Evolutionary conservation across 2,113 vertebrate genomes (phyloP), one percentile per base, ranked within the genome.

Genomic region (Bufo bufo): DNA sequence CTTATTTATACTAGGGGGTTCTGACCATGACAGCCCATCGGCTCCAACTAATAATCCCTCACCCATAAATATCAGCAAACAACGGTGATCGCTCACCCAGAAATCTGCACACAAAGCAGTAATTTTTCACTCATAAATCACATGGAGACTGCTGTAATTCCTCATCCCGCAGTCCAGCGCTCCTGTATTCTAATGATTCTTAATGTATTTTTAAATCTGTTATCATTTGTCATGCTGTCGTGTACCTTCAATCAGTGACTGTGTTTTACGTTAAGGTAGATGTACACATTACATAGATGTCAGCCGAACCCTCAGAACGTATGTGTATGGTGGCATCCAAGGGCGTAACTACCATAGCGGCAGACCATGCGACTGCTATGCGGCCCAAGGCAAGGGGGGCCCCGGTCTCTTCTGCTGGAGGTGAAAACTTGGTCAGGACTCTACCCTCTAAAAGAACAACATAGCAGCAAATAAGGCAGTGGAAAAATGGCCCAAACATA

Each of bases 51-150:
- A 49, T 85, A 74, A 71, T 58, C 59, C 56, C 17, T 75, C 54
- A 77, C 84, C 84, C 84, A 74, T 43, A 75, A 47, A n/a, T 50
- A 47, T 86, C 45, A 17, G 45, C 45, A 77, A 6, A 77, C 33
- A 74, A 45, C 61, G 33, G n/a, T 17, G 63, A 80, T 69, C 52
- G 20, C 75, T 79, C 77, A 50, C 77, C 49, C 47, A 11, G 47
- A 86, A 87, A 87, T 69, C 0, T 80, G 77, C 85, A 69, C 75
- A 65, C 75, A 79, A 50, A 69, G 54, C 85, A 86, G 58, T 54
- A 52, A 54, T 87, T 66, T 19, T 66, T 87, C 23, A 54, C 61
- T 59, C 85, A 87, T 79, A 79, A 87, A 78, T 87, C 75, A 80
- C 61, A 23, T 19, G 45, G 49, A 66, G 66, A 66, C 47, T 77